These are phyloP conservation scores for Heptranchias perlo DNA, from an alignment of 2,113 vertebrate genomes.

Conservation along the genomic window DNA sequence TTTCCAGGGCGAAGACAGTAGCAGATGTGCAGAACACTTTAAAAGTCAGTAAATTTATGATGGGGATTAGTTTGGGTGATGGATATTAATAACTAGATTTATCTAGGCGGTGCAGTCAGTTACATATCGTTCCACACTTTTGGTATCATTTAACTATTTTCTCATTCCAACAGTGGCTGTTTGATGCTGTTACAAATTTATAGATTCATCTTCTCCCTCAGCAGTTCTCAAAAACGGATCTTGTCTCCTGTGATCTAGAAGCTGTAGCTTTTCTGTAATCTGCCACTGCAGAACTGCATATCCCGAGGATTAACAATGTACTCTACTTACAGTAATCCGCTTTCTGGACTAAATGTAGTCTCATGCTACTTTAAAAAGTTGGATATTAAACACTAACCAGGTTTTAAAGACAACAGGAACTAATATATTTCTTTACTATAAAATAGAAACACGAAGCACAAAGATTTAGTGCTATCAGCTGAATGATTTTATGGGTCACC, in stretches of 20 bases:
- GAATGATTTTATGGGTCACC: neutral
- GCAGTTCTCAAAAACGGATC: neutral
- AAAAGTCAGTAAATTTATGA: neutral
- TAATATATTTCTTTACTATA: neutral
- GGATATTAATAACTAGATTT: neutral
- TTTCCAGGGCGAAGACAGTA: neutral
- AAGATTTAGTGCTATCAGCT: neutral
- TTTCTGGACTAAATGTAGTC: neutral
- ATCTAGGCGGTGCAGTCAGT: neutral
- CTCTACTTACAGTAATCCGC: neutral
- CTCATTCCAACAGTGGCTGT: neutral
- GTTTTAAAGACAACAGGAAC: neutral
- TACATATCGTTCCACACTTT: neutral
- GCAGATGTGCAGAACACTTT: neutral
- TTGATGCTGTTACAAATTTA: neutral
- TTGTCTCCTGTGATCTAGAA: neutral
- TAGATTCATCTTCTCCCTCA: neutral
- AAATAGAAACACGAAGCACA: neutral
- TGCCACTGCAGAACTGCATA: neutral
- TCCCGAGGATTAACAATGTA: conserved; percentile 9
- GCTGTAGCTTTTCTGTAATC: neutral
- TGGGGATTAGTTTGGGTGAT: neutral
- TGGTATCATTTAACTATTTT: neutral
- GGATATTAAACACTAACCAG: neutral
- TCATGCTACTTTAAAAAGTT: neutral